Conservation (phyloP, 2,888 invertebrate genomes). For the Electrophaes corylata region DNA sequence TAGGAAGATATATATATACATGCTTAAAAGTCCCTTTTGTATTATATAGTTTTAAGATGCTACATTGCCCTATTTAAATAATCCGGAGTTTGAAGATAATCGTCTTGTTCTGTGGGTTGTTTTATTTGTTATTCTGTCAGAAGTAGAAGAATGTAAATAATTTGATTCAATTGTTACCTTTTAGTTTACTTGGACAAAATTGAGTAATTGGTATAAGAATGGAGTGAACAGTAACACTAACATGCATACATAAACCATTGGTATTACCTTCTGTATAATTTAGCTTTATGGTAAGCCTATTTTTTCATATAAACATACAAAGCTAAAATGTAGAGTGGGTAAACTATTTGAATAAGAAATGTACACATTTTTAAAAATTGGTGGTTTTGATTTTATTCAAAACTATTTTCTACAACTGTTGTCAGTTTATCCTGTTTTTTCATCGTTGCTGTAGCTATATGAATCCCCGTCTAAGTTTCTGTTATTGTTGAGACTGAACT, state of each 20-base stretch:
- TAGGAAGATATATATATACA: constrained; percentile 32
- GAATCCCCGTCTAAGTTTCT: constrained; percentile 37
- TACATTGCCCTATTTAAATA: constrained; percentile 51
- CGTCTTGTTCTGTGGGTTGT: constrained; percentile 31
- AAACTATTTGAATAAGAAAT: not conserved
- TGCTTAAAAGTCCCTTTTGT: constrained; percentile 51
- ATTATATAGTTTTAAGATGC: constrained; percentile 58
- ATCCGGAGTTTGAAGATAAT: constrained; percentile 69
- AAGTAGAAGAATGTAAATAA: not conserved
- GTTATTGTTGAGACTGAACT: constrained; percentile 64
- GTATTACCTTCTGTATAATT: no score
- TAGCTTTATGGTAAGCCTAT: no score
- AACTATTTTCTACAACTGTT: not conserved
- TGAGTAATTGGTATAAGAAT: not conserved
- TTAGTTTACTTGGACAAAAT: not conserved
- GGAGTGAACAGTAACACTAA: no score
- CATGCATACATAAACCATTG: no score
- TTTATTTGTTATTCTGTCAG: not conserved
- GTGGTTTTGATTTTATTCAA: not conserved
- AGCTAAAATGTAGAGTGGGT: not conserved
- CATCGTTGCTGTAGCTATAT: not conserved
- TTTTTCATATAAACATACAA: no score
- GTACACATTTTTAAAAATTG: no score
- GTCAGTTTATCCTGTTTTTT: not conserved
- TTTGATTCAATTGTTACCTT: not conserved